Conservation (phyloP, 2,113 vertebrate species). For the Phyllostomus hastatus region DNA sequence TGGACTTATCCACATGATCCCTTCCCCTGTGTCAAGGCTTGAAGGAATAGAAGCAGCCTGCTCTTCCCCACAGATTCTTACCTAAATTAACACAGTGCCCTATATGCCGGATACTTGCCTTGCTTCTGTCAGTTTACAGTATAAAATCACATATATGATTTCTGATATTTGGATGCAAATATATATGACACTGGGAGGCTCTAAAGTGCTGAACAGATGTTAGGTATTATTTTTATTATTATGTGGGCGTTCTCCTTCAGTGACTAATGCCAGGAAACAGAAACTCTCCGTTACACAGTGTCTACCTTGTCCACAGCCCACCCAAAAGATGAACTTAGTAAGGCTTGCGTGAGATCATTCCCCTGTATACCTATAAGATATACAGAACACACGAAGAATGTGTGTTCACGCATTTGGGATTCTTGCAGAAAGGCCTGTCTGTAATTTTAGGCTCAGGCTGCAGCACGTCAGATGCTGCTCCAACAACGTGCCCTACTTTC, state of each 20-base stretch:
- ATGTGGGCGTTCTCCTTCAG: constrained; percentile 50
- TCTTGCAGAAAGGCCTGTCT: constrained; percentile 11
- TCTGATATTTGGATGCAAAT: background rate
- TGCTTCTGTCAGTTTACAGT: background rate
- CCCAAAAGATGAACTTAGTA: background rate
- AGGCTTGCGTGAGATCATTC: constrained; percentile 18
- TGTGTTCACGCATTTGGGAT: background rate
- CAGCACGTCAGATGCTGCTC: background rate
- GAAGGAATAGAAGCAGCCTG: background rate
- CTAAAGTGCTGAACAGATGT: constrained; percentile 33
- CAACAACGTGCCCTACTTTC: constrained; percentile 37
- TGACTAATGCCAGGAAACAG: constrained; percentile 58
- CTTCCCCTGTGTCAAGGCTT: background rate
- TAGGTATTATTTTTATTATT: constrained; percentile 69
- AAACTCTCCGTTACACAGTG: background rate
- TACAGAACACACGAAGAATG: background rate
- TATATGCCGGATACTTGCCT: too few relatives aligned
- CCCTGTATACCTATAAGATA: background rate
- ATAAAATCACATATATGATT: background rate
- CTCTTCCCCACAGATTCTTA: background rate
- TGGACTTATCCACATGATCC: background rate
- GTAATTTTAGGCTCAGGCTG: background rate
- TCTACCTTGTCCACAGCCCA: background rate
- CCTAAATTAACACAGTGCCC: background rate
- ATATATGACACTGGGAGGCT: background rate